A percentile compares a stretch with the other conserved stretches of the same genome.
phyloP scores from a whole-genome alignment of 1,140 invertebrate genomes.

The roundworm (Caenorhabditis elegans) region WBcel235 BX284604.4:10354501-10355000 shows the following conservation, averaged over 20 bases:
- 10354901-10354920: conserved; percentile 42
- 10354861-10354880: conserved; percentile 48
- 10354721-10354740: neutral
- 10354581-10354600: no score
- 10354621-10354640: neutral
- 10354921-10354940: conserved; percentile 44
- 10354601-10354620: neutral
- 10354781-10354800: conserved; percentile 42
- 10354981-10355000: conserved; percentile 58
- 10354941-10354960: conserved; percentile 33
- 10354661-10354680: no score
- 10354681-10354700: no score
- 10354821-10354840: conserved; percentile 36
- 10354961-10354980: conserved; percentile 57
- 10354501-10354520: no score
- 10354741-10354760: neutral
- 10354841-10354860: conserved; percentile 48
- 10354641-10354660: no score
- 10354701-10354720: no score
- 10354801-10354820: conserved; percentile 37
- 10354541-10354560: no score
- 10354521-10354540: no score
- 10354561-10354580: no score
- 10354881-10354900: conserved; percentile 30
- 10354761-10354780: conserved; percentile 11